Percentiles rank a stretch among this genome's conserved stretches.
phyloP scores from a whole-genome alignment of 2,113 vertebrate species.

The Erythrolamprus reginae region DNA sequence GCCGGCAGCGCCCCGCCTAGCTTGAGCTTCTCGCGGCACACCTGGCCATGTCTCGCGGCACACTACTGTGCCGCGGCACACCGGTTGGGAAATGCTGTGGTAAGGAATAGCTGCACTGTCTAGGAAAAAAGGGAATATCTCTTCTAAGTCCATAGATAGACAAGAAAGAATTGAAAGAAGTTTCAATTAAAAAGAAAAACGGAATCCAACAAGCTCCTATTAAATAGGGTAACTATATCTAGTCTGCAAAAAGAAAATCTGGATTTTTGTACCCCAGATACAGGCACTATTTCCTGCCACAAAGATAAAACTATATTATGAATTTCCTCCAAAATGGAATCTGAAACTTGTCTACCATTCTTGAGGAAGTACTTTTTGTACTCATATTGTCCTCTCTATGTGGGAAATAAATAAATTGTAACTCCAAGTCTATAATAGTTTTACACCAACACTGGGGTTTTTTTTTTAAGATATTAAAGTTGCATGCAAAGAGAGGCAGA shows the following conservation, averaged over 20 bases:
- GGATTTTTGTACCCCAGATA: background rate
- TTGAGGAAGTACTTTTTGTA: background rate
- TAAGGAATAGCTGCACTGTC: background rate
- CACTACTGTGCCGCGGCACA: too few species aligned
- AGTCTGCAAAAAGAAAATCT: background rate
- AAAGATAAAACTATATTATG: background rate
- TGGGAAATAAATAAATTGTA: background rate
- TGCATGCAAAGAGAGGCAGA: slow-evolving; percentile 16
- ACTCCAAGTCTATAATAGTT: background rate
- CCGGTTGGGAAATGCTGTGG: too few species aligned
- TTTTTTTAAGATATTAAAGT: accelerated
- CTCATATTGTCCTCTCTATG: background rate
- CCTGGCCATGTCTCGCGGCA: too few species aligned
- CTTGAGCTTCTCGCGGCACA: too few species aligned
- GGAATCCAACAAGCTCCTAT: background rate
- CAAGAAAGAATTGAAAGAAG: background rate
- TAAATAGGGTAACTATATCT: background rate
- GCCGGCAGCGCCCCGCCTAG: too few species aligned
- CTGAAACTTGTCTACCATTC: background rate
- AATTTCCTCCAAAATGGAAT: background rate
- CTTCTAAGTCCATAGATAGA: background rate
- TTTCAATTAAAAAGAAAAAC: background rate
- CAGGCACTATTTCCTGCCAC: background rate
- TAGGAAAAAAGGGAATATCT: background rate
- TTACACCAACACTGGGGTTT: background rate